Conservation (phyloP, 2,113 vertebrate genomes). For the Brienomyrus brachyistius region DNA sequence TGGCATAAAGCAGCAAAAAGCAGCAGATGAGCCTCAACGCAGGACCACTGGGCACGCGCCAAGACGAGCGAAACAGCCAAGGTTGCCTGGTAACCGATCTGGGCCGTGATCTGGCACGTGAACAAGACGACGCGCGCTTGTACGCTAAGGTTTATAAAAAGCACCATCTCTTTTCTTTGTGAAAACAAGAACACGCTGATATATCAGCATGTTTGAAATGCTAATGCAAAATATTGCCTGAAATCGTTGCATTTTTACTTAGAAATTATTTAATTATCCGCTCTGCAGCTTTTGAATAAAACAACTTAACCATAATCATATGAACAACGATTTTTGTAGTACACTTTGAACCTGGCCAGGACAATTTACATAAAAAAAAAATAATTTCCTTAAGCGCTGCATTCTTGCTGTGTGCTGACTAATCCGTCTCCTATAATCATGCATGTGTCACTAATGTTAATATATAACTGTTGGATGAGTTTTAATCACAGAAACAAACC, state of each 20-base stretch:
- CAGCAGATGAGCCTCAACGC: conserved; percentile 26
- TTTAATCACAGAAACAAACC: no score
- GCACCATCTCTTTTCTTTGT: neutral
- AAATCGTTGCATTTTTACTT: neutral
- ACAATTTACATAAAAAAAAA: no score
- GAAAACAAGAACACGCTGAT: neutral
- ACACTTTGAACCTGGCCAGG: neutral
- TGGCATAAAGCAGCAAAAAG: neutral
- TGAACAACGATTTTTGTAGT: neutral
- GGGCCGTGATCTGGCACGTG: neutral
- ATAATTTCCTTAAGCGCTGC: no score
- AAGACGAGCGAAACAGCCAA: neutral
- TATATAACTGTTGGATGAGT: no score
- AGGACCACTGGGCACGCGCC: conserved; percentile 14
- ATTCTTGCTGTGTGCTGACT: neutral
- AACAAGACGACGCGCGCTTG: neutral
- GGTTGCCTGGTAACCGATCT: conserved; percentile 17
- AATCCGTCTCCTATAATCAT: no score
- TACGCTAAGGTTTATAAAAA: neutral
- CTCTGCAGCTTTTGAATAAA: neutral
- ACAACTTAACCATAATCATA: neutral
- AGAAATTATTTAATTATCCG: neutral
- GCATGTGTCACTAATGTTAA: no score
- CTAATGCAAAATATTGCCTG: neutral
- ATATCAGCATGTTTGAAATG: neutral